Evolutionary conservation across 2,113 vertebrate genomes (phyloP).

Genomic region (Mesoclemmys tuberculata): DNA sequence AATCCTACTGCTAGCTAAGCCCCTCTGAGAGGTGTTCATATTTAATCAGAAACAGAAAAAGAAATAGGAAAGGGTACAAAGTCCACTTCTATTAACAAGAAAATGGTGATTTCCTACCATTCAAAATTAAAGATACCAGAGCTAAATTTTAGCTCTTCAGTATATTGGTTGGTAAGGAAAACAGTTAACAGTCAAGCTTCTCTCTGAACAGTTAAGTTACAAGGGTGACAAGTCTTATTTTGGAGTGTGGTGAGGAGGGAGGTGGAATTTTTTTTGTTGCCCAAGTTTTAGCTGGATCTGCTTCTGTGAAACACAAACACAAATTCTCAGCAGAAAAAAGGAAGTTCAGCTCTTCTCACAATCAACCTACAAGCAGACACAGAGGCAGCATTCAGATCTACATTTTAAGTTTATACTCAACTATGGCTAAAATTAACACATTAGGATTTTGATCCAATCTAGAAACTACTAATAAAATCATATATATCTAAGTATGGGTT

Average conservation of each 20-base stretch:
- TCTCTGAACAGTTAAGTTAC: neutral
- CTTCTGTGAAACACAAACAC: conserved; percentile 19
- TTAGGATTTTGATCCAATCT: neutral
- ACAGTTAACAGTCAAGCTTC: neutral
- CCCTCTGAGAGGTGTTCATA: neutral
- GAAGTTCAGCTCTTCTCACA: conserved; percentile 18
- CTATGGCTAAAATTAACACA: neutral
- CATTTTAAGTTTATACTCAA: neutral
- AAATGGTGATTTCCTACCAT: conserved; percentile 22
- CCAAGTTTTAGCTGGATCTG: neutral
- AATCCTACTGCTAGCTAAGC: conserved; percentile 17
- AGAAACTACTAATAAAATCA: neutral
- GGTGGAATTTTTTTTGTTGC: neutral
- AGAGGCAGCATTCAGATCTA: neutral
- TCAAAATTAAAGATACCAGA: neutral
- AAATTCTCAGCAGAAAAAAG: neutral
- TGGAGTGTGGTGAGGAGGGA: neutral
- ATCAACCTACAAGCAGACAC: fast-evolving
- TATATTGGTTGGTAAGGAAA: neutral
- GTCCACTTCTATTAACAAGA: neutral
- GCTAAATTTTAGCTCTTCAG: neutral
- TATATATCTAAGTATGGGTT: neutral
- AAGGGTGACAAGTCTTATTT: neutral
- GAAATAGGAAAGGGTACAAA: neutral
- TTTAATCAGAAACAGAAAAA: neutral